Evolutionary conservation across 2,888 invertebrate genomes (phyloP), one percentile per base, ranked within the genome.

Genomic region (Eurytoma adleriae): DNA sequence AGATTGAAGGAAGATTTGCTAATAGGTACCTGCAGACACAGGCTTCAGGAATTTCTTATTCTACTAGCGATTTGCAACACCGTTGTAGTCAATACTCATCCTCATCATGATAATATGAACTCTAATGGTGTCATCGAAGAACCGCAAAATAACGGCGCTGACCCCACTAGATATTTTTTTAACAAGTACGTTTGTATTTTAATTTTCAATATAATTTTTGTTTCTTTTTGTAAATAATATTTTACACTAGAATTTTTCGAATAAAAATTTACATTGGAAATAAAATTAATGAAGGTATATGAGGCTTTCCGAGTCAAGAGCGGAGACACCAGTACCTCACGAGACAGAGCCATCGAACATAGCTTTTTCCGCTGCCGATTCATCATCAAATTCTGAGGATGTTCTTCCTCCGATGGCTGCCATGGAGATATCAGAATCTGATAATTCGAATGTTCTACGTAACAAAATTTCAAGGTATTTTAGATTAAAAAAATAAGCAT

Each of bases 61-160:
- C 94, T 98, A 30, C 92, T 99, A 90, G 96, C 99, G 18, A 94
- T 98, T 81, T 99, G 99, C 91, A 99, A 99, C 92, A 99, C 99
- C 0, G 99, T 99, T 10, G 96, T 99, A 74, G 98, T 99, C 72
- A 96, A 97, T 84, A 93, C 94, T 70, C 96, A 96, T 89, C 97
- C 98, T 10, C 95, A 95, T 90, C 92, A 92, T 84, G 95, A 95
- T 89, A 91, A 92, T 84, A 95, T 96, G 94, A 94, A 95, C 89
- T 93, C 95, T 74, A 95, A 94, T 88, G 94, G 94, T 30, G 89
- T 93, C 30, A 93, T 94, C 71, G 93, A 94, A 86, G 89, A 92
- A 20, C 91, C 87, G 4, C 84, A 83, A n/a, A 89, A 85, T 40
- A 89, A 89, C 67, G 88, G 87, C 18, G 48, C 85, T 59, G 84